Evolutionary conservation across 2,888 invertebrate species (phyloP).

Genomic region (Agrilus cyanescens): DNA sequence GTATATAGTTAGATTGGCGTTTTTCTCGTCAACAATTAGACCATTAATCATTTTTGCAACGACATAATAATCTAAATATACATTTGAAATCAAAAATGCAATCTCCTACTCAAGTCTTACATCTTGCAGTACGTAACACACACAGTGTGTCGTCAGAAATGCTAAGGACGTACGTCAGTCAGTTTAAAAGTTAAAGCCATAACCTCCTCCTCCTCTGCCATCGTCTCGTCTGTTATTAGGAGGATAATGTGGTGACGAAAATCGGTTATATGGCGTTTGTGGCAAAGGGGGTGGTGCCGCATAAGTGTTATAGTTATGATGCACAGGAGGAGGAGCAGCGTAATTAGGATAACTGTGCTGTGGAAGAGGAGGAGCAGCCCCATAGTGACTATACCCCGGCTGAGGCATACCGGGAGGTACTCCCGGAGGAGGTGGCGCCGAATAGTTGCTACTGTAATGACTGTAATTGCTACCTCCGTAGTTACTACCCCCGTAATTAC

Average conservation of each 20-base stretch:
- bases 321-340: conserved; percentile 1
- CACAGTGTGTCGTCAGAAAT: too few species aligned
- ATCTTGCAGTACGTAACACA: too few species aligned
- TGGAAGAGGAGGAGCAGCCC: conserved; percentile 6
- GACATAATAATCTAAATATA: too few species aligned
- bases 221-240: not conserved
- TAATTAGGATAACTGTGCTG: conserved; percentile 6
- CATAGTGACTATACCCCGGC: not conserved
- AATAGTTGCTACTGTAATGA: conserved; percentile 3
- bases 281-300: conserved; percentile 4
- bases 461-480: not conserved
- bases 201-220: not conserved
- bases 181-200: too few species aligned
- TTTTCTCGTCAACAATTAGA: too few species aligned
- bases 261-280: conserved; percentile 3
- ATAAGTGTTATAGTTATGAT: not conserved
- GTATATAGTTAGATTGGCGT: too few species aligned
- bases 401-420: not conserved
- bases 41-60: too few species aligned
- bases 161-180: too few species aligned
- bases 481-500: conserved; percentile 1
- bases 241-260: conserved; percentile 1
- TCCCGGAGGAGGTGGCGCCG: conserved; percentile 1
- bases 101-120: too few species aligned
- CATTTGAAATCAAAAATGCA: too few species aligned